Evolutionary conservation across 2,797 vertebrate genomes (phyloP), one percentile per base, ranked within the genome.

Genomic region (Spinus olivaceus): DNA sequence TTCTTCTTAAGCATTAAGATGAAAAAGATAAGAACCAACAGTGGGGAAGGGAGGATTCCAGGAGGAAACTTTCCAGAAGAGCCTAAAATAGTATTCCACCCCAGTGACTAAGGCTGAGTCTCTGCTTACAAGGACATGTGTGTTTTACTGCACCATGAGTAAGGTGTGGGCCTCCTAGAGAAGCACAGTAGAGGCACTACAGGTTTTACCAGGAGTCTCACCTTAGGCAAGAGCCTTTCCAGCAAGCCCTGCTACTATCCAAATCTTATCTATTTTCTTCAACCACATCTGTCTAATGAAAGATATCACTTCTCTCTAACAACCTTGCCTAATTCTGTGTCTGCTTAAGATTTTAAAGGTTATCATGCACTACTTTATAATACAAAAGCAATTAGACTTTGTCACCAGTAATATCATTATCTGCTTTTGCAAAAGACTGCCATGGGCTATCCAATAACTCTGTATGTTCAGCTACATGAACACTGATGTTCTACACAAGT

Each of bases 361-460:
- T 87, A 95, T 70, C 84, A 51, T 14, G 64, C 17, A 27, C 24
- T 57, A 65, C 44, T 90, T 92, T 44, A 64, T 92, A 94, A 95
- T 64, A 88, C 16, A 91, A 77, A 94, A 80, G 8, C 84, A 88
- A 95, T 95, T 93, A 94, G 70, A 87, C 53, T 79, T 90, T 87
- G 90, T 89, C 81, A 92, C 83, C 41, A 72, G 49, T 65, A 90
- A 64, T 47, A 79, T 51, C 77, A 57, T 80, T 80, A 95, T 57
- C 76, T 57, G 60, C n/a, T 87, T 51, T 91, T 83, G 57, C 49
- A 57, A 61, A 89, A 93, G 60, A 87, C 37, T 54, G 90, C 93
- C 74, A 89, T 13, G 35, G 86, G 92, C 90, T 85, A 86, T 41
- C 35, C 67, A 28, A 35, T n/a, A 76, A n/a, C n/a, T 64, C 63